Evolutionary conservation across 2,888 invertebrate species (phyloP), one percentile per base, ranked within the genome.

Genomic region (Drosophila meridiana): DNA sequence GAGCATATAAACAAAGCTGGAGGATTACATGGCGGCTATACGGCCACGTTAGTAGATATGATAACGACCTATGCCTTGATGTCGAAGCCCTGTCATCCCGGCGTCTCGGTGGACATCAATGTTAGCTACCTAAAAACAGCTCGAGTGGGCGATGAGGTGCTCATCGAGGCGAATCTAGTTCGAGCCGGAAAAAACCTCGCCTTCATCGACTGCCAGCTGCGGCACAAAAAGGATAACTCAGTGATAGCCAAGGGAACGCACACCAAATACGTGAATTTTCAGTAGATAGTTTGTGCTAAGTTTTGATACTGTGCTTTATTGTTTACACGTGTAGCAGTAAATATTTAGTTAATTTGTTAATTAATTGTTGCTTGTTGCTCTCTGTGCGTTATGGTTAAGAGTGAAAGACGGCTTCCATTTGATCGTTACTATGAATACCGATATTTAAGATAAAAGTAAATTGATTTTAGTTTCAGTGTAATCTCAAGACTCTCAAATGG

Each of bases 81-180:
- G 90, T 95, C 96, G 0, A 94, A 95, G 84, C 94, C 93, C 50
- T 94, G 94, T 8, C 94, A 94, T 42, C 95, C 96, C 62, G 97
- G 97, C 30, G 97, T 97, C 0, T 97, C 97, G 8, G 95, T 98
- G 42, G 96, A 98, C 90, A 93, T 98, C 26, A 96, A 96, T 92
- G 94, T 98, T 9, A 98, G 97, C 73, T 98, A 96, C 89, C 91
- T 97, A 84, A 96, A 95, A 89, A 95, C 95, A 30, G 98, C 97
- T 0, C 94, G 94, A 79, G 94, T 95, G 80, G 98, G 98, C 0
- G 97, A 98, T 73, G 95, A 95, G 59, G 94, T 98, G 47, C 93
- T 96, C 67, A 95, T 98, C 4, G 96, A 97, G 91, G 97, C 97
- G 0, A 94, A 94, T 64, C 96, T 97, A 2, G 93, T 95, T 40